Base-by-base conservation (phyloP, 2,797 vertebrate genomes). In the Dendrocincla tyrannina region DNA sequence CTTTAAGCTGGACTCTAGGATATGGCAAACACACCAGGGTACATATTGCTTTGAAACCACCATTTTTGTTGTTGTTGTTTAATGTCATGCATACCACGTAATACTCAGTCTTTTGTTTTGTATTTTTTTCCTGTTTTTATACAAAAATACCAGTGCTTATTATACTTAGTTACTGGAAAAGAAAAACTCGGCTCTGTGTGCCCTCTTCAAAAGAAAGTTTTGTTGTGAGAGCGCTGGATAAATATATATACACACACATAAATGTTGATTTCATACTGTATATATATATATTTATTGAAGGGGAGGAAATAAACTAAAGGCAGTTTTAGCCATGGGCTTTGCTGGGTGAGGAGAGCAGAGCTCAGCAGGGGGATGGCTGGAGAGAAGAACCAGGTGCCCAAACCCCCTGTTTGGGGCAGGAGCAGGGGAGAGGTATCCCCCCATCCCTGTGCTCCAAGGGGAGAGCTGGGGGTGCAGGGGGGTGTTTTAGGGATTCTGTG, bases 111-210 rank as follows among this genome's bases (percentile, higher is more conserved):
- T 97, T 97, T 92, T 96, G 91, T 95, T 96, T 96, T 84, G 58
- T 95, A 69, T 88, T 93, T 95, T 98, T 47, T 39, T 49, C 63
- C 27, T 96, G 82, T 98, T 95, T 97, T 98, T 98, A 97, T 99
- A 99, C 98, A 99, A 99, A 99, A 99, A 99, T 98, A 99, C 98
- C 98, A 98, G 99, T 98, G 98, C 98, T 98, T 98, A 98, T 98
- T 98, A 98, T 98, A 98, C 96, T 81, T 98, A 98, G 98, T 98
- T 98, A 98, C 98, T 98, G 94, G 91, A 74, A 96, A 53, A 50
- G 55, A 78, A 91, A 93, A 97, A 86, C 87, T 96, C 72, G 53
- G 96, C 81, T 97, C 93, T 96, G 92, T 19, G 55, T 96, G 97
- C 97, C 93, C 86, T 89, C 96, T 95, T 95, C 82, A 74, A 97